Base-by-base conservation (phyloP, 2,888 invertebrate species). In the Corythucha ciliata region DNA sequence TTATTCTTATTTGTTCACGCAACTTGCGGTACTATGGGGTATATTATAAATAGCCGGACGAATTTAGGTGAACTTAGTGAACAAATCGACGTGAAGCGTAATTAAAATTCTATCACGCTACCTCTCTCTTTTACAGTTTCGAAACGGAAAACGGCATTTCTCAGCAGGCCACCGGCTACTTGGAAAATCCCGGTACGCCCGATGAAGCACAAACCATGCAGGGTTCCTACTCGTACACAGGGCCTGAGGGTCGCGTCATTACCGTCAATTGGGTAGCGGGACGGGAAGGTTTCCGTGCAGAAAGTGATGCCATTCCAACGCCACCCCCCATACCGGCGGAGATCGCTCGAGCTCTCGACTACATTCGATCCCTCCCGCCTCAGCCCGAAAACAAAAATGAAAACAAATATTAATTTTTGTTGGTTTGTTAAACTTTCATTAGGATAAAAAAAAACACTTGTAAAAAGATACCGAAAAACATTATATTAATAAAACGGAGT, bases 81-180 rank as follows among this genome's bases (percentile, higher is more conserved):
- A n/a, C n/a, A n/a, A n/a, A n/a, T n/a, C n/a, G n/a, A n/a, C n/a
- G n/a, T n/a, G n/a, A n/a, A n/a, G n/a, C n/a, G n/a, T n/a, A n/a
- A n/a, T n/a, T n/a, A n/a, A n/a, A n/a, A n/a, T n/a, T n/a, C n/a
- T n/a, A 8, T 29, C 8, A 29, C 29, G 29, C 8, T 29, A 10
- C n/a, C n/a, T 29, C 29, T 29, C n/a, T 29, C 29, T 10, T 52
- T 65, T 65, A 53, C 61, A 78, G 78, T 59, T 83, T 80, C 61
- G 81, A 82, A 67, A 80, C 82, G 45, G 81, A 77, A 25, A 82
- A 83, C 62, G 83, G 82, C 8, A 83, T 83, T 55, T 72, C 72
- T 10, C 80, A 77, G 0, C 76, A 81, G 60, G 82, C 83, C 63
- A 73, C 74, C 56, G 83, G 83, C 4, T 80, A 74, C 7, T 56